Conservation (phyloP, 2,888 invertebrate species). For the Panorpa germanica region DNA sequence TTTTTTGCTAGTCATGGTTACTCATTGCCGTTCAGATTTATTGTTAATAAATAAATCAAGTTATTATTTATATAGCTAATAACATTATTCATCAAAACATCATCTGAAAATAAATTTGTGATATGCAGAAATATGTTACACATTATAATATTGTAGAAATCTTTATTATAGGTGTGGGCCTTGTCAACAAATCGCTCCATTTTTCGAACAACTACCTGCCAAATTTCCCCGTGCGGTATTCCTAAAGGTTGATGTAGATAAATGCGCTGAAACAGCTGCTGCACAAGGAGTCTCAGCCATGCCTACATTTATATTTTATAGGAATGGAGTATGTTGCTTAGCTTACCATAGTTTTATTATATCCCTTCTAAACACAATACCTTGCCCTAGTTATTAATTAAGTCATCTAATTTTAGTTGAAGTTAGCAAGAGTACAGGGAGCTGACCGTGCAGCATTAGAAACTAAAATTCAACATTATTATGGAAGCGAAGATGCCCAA, state of each 20-base stretch:
- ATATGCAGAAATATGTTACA: too few species aligned
- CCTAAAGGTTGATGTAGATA: constrained; percentile 88
- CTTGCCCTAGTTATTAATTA: constrained; percentile 1
- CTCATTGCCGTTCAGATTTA: too few species aligned
- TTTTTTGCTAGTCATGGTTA: too few species aligned
- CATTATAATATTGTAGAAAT: constrained; percentile 8
- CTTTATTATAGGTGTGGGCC: constrained; percentile 73
- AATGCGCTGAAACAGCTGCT: constrained; percentile 75
- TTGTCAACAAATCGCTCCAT: constrained; percentile 84
- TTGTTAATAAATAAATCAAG: too few species aligned
- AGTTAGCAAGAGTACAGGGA: constrained; percentile 72
- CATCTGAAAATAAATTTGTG: too few species aligned
- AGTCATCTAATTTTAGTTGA: constrained; percentile 31
- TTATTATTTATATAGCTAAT: too few species aligned
- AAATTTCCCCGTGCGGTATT: constrained; percentile 83
- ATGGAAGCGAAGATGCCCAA: constrained; percentile 39
- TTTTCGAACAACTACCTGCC: constrained; percentile 71
- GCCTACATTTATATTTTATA: constrained; percentile 96
- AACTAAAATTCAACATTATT: constrained; percentile 74
- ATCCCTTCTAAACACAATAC: not conserved
- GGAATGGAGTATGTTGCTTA: constrained; percentile 41
- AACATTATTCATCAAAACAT: too few species aligned
- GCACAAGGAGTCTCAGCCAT: constrained; percentile 83
- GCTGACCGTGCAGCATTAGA: constrained; percentile 70
- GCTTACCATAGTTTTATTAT: not conserved